phyloP scores from a whole-genome alignment of 2,888 invertebrate species.

The Odontomyia ornata region DNA sequence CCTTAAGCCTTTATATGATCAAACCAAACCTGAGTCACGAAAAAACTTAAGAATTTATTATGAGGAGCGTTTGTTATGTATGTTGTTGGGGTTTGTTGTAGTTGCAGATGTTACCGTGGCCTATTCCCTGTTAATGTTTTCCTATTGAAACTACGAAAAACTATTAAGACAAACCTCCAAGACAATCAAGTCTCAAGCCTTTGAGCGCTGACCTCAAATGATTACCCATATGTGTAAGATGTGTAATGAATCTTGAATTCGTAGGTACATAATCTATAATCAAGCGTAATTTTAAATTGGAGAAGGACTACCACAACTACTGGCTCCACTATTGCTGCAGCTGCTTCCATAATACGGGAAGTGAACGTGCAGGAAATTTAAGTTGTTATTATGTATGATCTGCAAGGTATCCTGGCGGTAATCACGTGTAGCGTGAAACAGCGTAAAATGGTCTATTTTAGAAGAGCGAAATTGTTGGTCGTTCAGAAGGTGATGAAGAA shows the following conservation, averaged over 20 bases:
- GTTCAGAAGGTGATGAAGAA: slow-evolving; percentile 13
- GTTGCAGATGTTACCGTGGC: not conserved
- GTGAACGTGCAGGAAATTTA: slow-evolving; percentile 6
- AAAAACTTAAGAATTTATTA: slow-evolving; percentile 12
- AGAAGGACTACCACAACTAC: slow-evolving; percentile 6
- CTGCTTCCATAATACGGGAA: not conserved
- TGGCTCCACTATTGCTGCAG: not conserved
- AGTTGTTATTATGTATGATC: slow-evolving; percentile 8
- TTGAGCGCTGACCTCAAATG: slow-evolving; percentile 35
- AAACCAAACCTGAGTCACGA: slow-evolving; percentile 15
- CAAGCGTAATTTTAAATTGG: slow-evolving; percentile 16
- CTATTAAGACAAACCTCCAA: slow-evolving; percentile 27
- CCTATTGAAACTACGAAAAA: not conserved
- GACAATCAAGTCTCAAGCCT: slow-evolving; percentile 21
- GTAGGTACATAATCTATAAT: slow-evolving; percentile 34
- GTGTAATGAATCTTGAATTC: slow-evolving; percentile 26
- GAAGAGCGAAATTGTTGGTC: not conserved
- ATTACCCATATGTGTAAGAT: slow-evolving; percentile 18
- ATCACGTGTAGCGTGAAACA: slow-evolving; percentile 18
- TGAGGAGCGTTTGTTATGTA: slow-evolving; percentile 9
- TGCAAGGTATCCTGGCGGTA: not conserved
- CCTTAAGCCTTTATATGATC: slow-evolving; percentile 22
- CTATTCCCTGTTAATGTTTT: not conserved
- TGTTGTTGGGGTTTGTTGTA: not conserved
- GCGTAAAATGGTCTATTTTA: slow-evolving; percentile 17